Conservation (phyloP, 2,113 vertebrate species). For the Cinclus cinclus region DNA sequence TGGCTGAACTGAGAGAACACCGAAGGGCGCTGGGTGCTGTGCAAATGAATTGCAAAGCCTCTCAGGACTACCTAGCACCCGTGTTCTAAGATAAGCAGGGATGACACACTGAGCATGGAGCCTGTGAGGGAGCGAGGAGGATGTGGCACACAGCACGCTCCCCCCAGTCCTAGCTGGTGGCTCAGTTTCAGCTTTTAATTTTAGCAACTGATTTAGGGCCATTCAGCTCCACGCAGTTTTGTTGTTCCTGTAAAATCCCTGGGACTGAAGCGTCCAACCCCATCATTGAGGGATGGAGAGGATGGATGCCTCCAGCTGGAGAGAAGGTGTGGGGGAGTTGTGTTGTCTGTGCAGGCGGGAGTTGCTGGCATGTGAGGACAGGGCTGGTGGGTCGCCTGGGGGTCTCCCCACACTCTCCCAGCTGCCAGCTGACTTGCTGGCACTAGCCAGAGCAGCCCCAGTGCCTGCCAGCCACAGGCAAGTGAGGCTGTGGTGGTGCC, state of each 20-base stretch:
- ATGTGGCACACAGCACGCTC: constrained; percentile 33
- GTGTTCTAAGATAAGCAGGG: constrained; percentile 7
- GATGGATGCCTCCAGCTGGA: neutral
- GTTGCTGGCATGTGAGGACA: neutral
- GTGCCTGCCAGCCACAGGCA: accelerated
- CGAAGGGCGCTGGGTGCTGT: neutral
- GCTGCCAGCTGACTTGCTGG: neutral
- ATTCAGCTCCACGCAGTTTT: neutral
- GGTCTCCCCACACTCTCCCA: neutral
- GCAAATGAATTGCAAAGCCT: neutral
- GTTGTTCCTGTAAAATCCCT: constrained; percentile 24
- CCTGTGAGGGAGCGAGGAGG: constrained; percentile 52
- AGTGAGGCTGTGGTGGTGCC: neutral
- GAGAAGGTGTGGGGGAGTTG: neutral
- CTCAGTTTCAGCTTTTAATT: constrained; percentile 61
- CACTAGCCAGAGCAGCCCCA: neutral
- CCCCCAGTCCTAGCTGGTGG: constrained; percentile 8
- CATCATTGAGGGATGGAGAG: neutral
- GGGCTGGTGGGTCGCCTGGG: neutral
- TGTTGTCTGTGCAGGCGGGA: neutral
- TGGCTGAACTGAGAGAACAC: neutral
- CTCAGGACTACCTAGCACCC: neutral
- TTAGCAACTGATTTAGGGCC: constrained; percentile 36
- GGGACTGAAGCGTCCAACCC: accelerated
- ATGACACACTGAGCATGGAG: constrained; percentile 49